These are phyloP conservation scores for Oeneis ivallda DNA, from an alignment of 2,888 invertebrate species.

Conservation along the genomic window DNA sequence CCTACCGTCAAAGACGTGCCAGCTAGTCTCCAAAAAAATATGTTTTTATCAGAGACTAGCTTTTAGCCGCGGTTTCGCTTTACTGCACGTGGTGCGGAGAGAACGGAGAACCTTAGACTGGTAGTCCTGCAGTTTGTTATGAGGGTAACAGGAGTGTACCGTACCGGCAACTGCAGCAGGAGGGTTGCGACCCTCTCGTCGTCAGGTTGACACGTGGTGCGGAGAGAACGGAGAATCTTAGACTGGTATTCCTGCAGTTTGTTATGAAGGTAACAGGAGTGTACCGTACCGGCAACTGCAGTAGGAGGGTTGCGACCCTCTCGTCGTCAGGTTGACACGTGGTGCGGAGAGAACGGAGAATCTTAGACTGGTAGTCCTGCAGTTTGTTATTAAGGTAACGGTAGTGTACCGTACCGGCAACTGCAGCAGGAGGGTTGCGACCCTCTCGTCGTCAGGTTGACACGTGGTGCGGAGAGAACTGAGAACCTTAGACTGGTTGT, in stretches of 20 bases:
- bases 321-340: conserved; percentile 58
- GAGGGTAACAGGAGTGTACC: not conserved
- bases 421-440: conserved; percentile 84
- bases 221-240: too few relatives aligned
- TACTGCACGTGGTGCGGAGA: conserved; percentile 42
- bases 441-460: conserved; percentile 64
- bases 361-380: conserved; percentile 75
- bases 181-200: conserved; percentile 81
- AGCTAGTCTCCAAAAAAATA: too few relatives aligned
- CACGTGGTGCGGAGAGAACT: conserved; percentile 66
- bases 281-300: conserved; percentile 83
- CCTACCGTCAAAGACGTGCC: too few relatives aligned
- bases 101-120: too few relatives aligned
- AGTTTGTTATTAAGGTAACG: conserved; percentile 53
- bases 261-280: too few relatives aligned
- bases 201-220: conserved; percentile 49
- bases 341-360: conserved; percentile 71
- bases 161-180: conserved; percentile 85
- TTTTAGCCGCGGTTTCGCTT: too few relatives aligned
- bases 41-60: too few relatives aligned
- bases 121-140: too few relatives aligned
- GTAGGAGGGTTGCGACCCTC: conserved; percentile 82
- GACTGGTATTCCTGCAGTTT: too few relatives aligned
- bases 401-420: conserved; percentile 74
- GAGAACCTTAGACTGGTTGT: conserved; percentile 76